Base-by-base conservation (phyloP, 2,888 invertebrate species). In the Mimachlamys varia region DNA sequence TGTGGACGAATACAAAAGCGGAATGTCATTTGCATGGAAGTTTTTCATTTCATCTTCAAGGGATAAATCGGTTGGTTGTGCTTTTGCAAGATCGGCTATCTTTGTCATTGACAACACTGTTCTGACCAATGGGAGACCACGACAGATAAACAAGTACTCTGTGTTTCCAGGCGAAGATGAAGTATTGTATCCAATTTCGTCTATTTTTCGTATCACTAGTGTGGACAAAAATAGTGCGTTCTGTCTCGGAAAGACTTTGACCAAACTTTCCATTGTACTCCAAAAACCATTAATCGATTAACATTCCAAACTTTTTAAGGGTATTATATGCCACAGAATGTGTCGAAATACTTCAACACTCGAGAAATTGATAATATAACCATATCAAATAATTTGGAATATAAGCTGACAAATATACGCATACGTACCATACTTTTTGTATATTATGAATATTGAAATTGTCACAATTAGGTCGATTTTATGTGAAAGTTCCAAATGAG, bases 91-190 rank as follows among this genome's bases (percentile, higher is more conserved):
- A 4, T 58, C 58, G n/a, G 58, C 58, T n/a, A 58, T 58, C 58
- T 58, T 58, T n/a, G 58, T 58, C 58, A 58, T 58, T 58, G 58
- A 58, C 58, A 58, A 58, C 58, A 58, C 22, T n/a, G 58, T n/a
- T 10, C 3, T 22, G 22, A 58, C 58, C 15, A 58, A 58, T 58
- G 22, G 58, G 58, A 58, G 58, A 58, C 22, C 58, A 22, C 19
- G 58, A n/a, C 19, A 58, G n/a, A 58, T 58, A 58, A 19, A 22
- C 4, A 19, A 58, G 22, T 58, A 22, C 22, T 58, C 58, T 7
- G 22, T 22, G 58, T 58, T 22, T 22, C 58, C 58, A 22, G 19
- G 22, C 58, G 58, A 58, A 58, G 7, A 58, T 7, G 58, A 58
- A 58, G 58, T 58, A 7, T 22, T 58, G 58, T 58, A 58, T 58